Evolutionary conservation across 2,888 invertebrate genomes (phyloP).

Genomic region (Rhynchonema sp.): DNA sequence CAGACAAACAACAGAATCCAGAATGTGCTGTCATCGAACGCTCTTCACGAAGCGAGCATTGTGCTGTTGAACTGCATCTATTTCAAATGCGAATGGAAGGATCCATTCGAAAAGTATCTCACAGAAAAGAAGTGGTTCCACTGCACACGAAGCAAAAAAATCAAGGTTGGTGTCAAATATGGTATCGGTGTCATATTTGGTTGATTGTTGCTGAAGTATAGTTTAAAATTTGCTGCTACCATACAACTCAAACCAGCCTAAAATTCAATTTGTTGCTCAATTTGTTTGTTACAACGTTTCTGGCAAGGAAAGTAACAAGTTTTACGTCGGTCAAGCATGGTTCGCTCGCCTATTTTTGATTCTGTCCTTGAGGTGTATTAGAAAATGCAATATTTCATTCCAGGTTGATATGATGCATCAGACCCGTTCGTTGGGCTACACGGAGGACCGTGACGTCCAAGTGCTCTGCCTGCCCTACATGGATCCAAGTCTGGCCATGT

Average conservation of each 20-base stretch:
- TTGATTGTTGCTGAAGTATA: too few relatives aligned
- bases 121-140: conserved; percentile 47
- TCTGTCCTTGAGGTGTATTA: not conserved
- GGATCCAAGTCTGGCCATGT: not conserved
- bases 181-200: not conserved
- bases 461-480: conserved; percentile 7
- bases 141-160: conserved; percentile 24
- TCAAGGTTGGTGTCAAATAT: conserved; percentile 9
- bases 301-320: too few relatives aligned
- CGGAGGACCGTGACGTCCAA: conserved; percentile 1
- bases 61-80: conserved; percentile 31
- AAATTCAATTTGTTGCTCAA: too few relatives aligned
- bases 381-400: not conserved
- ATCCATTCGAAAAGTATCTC: conserved; percentile 37
- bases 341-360: too few relatives aligned
- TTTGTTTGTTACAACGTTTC: too few relatives aligned
- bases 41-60: conserved; percentile 21
- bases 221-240: too few relatives aligned
- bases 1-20: conserved; percentile 61
- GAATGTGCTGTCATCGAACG: conserved; percentile 44
- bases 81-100: conserved; percentile 30
- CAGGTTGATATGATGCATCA: not conserved
- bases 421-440: not conserved
- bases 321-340: too few relatives aligned
- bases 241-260: too few relatives aligned